These are phyloP conservation scores for Phalacrocorax aristotelis DNA, from an alignment of 2,113 vertebrate genomes.

Conservation along the genomic window DNA sequence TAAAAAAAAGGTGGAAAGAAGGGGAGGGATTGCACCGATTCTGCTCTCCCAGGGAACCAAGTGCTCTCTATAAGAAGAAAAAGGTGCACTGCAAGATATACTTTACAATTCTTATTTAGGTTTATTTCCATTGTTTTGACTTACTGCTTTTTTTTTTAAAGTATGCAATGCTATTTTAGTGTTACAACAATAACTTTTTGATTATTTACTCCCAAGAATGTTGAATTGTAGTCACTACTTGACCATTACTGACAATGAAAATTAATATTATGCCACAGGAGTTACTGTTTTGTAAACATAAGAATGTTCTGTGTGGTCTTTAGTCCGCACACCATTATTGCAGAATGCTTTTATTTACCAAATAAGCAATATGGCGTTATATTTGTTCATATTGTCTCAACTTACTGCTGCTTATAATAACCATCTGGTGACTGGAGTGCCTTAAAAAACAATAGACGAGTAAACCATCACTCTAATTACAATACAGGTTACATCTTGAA, in stretches of 20 bases:
- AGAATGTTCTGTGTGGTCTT: background rate
- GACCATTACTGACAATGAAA: background rate
- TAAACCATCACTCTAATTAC: conserved; percentile 10
- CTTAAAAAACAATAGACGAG: background rate
- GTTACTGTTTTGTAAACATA: background rate
- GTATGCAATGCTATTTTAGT: background rate
- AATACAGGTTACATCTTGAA: background rate
- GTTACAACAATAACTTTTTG: background rate
- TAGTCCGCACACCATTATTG: background rate
- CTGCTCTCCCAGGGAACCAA: background rate
- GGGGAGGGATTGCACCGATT: background rate
- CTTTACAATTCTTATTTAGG: background rate
- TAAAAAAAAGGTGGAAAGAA: background rate
- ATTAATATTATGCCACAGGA: background rate
- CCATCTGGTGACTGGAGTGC: conserved; percentile 13
- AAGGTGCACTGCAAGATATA: background rate
- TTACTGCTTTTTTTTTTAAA: background rate
- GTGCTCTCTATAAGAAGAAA: background rate
- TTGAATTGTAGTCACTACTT: background rate
- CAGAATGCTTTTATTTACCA: conserved; percentile 47
- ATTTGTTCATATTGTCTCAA: background rate
- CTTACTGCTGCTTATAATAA: conserved; percentile 19
- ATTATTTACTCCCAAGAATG: background rate
- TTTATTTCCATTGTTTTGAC: background rate
- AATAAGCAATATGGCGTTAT: conserved; percentile 10